Base-by-base conservation (phyloP, 2,113 vertebrate genomes). In the Grammomys surdaster region DNA sequence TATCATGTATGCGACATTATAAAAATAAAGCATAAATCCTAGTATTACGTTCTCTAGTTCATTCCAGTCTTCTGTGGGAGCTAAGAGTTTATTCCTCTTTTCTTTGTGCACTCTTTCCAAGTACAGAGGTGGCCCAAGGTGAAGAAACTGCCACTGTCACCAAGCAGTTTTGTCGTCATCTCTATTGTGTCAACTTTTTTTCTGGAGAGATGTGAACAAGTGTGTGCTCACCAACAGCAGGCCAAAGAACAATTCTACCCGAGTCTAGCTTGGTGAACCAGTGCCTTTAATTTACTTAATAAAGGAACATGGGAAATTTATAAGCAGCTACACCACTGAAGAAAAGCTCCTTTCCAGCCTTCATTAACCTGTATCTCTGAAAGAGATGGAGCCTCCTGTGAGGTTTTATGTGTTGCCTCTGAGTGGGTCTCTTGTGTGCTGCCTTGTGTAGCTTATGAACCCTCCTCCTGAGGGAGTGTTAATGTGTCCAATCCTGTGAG, bases 41-140 rank as follows among this genome's bases (percentile, higher is more conserved):
- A 40, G n/a, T 20, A 24, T 60, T 19, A 4, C 13, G 11, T 78
- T 26, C 6, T 26, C 36, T 33, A 8, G 54, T 60, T 43, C 31
- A 17, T 58, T 65, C 81, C 19, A 48, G 19, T 36, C n/a, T 31
- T 9, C 63, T 69, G 7, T 7, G 28, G 58, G 67, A 60, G 73
- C 70, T 17, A 3, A 82, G 20, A 36, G 40, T 46, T 51, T 54
- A 26, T 80, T 46, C 14, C 36, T 76, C 16, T 84, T 51, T 70
- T 26, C 28, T 51, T 51, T 51, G 8, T 51, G 48, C 7, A 51
- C 5, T 51, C 48, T 51, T 51, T 51, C 67, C 0, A 20, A 51
- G 2, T n/a, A 22, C 48, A 1, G 0, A 12, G 2, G 5, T 3
- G 65, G 48, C n/a, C 54, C 24, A 31, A 40, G 24, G 13, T 54